Evolutionary conservation across 1,140 invertebrate species (phyloP).

Genomic region (Euglossa dilemma): DNA sequence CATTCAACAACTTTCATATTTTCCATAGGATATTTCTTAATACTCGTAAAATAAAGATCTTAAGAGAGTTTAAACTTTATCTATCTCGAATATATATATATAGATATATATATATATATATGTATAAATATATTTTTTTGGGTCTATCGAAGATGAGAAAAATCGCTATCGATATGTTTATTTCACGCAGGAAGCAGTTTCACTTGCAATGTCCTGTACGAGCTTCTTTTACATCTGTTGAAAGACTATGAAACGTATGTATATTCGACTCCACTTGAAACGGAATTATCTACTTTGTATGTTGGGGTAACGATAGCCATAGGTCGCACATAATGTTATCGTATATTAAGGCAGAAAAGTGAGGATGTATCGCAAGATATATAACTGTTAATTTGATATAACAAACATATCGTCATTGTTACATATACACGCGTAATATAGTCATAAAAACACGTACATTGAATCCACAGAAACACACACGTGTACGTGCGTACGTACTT

Average conservation of each 20-base stretch:
- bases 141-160: neutral
- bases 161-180: neutral
- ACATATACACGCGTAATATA: conserved; percentile 14
- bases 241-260: neutral
- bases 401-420: conserved; percentile 52
- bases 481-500: conserved; percentile 22
- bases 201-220: neutral
- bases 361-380: neutral
- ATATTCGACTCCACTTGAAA: neutral
- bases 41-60: neutral
- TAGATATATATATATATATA: neutral
- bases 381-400: conserved; percentile 42
- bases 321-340: neutral
- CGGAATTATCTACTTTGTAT: neutral
- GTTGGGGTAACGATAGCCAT: neutral
- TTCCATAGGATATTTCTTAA: neutral
- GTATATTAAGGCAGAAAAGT: neutral
- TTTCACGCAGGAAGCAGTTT: conserved; percentile 4
- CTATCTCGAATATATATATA: no score
- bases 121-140: neutral
- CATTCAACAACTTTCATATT: no score
- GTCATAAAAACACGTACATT: conserved; percentile 5
- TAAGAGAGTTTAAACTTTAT: neutral
- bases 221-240: conserved; percentile 7
- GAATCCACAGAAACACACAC: conserved; percentile 2